These are phyloP conservation scores for Caloenas nicobarica DNA, from an alignment of 2,113 vertebrate species.

Conservation along the genomic window DNA sequence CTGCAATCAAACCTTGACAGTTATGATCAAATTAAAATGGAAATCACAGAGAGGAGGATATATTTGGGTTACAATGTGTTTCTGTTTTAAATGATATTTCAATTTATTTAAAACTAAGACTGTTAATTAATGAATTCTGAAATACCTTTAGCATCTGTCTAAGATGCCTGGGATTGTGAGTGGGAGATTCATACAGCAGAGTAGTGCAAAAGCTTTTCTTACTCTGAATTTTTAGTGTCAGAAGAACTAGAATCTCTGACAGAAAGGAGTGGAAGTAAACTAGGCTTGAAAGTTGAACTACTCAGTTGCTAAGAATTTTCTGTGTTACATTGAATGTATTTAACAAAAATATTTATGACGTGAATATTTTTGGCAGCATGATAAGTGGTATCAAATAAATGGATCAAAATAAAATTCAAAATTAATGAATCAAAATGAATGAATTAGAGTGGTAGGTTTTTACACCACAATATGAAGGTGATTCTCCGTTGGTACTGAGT, in stretches of 20 bases:
- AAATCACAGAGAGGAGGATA: not conserved
- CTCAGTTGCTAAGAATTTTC: not conserved
- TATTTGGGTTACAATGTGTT: not conserved
- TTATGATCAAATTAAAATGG: not conserved
- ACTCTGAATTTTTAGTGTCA: not conserved
- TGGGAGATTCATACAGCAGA: not conserved
- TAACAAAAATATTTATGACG: not conserved
- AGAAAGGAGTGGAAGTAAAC: not conserved
- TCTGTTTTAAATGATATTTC: not conserved
- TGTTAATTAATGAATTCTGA: slow-evolving; percentile 5
- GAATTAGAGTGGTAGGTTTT: fast-evolving
- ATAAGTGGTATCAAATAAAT: not conserved
- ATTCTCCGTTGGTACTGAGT: not conserved
- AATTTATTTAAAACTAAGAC: not conserved
- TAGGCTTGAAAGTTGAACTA: not conserved
- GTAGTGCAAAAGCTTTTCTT: not conserved
- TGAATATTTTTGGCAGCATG: not conserved
- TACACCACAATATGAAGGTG: not conserved
- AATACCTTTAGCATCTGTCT: not conserved
- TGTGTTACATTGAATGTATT: not conserved
- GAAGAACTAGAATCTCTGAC: not conserved
- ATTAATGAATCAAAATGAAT: not conserved
- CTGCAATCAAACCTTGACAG: too few relatives aligned
- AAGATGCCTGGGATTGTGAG: not conserved
- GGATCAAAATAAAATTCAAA: not conserved